Evolutionary conservation across 2,888 invertebrate species (phyloP).

Genomic region (Alentia gelatinosa): DNA sequence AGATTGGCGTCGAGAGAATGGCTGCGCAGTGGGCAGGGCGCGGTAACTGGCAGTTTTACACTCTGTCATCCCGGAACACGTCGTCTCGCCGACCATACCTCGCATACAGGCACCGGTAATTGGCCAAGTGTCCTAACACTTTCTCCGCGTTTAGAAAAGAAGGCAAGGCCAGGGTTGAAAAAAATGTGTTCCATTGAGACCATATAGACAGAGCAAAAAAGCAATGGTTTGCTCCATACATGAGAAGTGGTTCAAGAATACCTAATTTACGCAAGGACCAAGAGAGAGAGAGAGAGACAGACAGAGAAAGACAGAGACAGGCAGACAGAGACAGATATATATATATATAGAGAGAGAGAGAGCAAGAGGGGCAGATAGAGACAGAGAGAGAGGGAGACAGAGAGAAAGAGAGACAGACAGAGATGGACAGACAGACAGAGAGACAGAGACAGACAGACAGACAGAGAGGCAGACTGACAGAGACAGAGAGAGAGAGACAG

Average conservation of each 20-base stretch:
- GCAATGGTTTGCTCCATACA: not conserved
- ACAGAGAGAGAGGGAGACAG: not conserved
- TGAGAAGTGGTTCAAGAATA: not conserved
- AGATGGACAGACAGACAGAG: not conserved
- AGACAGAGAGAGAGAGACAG: not conserved
- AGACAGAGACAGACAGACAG: not conserved
- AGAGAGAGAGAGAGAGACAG: not conserved
- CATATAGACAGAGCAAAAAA: not conserved
- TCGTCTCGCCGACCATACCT: not conserved
- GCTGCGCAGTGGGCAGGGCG: not conserved
- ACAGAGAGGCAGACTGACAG: not conserved
- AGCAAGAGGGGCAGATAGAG: not conserved
- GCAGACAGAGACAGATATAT: no score
- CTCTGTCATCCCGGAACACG: not conserved
- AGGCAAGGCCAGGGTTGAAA: not conserved
- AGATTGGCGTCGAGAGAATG: constrained; percentile 23
- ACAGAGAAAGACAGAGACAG: not conserved
- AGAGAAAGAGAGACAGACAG: not conserved
- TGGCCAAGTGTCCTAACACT: constrained; percentile 12
- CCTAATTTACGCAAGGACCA: no score
- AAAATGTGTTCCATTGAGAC: not conserved
- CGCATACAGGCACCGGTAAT: not conserved
- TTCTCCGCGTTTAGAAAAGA: not conserved
- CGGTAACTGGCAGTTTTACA: constrained; percentile 27
- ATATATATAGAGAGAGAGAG: not conserved